phyloP scores from a whole-genome alignment of 1,140 invertebrate genomes.

The Drosophila mojavensis region DNA sequence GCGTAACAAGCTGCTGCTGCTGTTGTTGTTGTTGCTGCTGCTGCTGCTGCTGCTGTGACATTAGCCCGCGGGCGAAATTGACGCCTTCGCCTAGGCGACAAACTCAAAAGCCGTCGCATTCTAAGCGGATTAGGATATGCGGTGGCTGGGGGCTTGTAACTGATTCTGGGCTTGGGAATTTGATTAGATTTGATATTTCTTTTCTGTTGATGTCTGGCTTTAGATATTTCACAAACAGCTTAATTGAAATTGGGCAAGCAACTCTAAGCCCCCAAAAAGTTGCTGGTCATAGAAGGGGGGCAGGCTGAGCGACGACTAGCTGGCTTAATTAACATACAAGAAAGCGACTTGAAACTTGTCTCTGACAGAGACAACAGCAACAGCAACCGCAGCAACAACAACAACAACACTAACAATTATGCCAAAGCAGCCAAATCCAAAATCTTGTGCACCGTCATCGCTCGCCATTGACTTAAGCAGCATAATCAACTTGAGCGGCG shows the following conservation, averaged over 20 bases:
- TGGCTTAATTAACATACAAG: constrained; percentile 79
- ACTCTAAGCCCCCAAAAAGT: constrained; percentile 31
- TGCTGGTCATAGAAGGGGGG: constrained; percentile 32
- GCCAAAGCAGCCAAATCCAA: constrained; percentile 47
- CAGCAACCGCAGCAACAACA: constrained; percentile 17
- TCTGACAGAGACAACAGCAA: constrained; percentile 58
- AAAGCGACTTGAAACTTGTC: constrained; percentile 74
- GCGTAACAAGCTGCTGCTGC: background rate
- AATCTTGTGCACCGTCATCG: constrained; percentile 76
- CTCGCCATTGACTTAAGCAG: constrained; percentile 77
- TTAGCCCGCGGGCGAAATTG: constrained; percentile 49
- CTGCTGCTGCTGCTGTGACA: constrained; percentile 15
- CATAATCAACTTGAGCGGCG: constrained; percentile 75
- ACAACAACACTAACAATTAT: constrained; percentile 22
- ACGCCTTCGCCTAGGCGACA: constrained; percentile 67
- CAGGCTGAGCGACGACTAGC: constrained; percentile 25
- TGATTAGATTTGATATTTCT: background rate
- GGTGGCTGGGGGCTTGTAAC: constrained; percentile 5
- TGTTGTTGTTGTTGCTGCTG: background rate
- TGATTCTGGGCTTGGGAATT: constrained; percentile 6
- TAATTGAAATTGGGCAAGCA: constrained; percentile 49
- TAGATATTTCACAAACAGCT: constrained; percentile 11
- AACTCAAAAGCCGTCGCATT: constrained; percentile 40
- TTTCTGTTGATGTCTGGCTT: background rate
- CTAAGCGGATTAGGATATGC: constrained; percentile 64